phyloP scores from a whole-genome alignment of 1,140 invertebrate genomes.

The Tetramorium parvispinum region DNA sequence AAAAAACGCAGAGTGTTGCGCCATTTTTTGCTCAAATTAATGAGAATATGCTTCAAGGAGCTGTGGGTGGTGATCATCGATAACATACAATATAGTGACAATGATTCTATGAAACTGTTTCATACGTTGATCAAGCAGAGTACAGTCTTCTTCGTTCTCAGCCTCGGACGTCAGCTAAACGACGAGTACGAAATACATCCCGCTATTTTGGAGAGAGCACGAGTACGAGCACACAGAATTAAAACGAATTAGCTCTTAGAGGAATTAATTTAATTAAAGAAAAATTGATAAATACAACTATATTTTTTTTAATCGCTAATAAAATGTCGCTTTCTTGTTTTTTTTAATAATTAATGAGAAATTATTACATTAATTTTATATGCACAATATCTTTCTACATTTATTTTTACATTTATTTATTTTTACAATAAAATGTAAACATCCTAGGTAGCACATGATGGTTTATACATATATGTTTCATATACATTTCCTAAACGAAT shows the following conservation, averaged over 20 bases:
- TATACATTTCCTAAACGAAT: too few species aligned
- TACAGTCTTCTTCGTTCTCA: constrained; percentile 78
- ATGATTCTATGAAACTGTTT: constrained; percentile 86
- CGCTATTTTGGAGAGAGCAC: constrained; percentile 67
- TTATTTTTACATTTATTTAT: neutral
- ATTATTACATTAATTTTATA: neutral
- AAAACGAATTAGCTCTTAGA: neutral
- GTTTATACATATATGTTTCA: too few species aligned
- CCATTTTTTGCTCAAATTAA: constrained; percentile 79
- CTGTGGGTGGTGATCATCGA: constrained; percentile 87
- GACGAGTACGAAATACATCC: constrained; percentile 67
- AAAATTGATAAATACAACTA: too few species aligned
- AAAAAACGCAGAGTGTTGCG: constrained; percentile 79
- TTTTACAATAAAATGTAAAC: neutral
- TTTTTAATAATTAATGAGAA: neutral
- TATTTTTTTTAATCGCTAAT: neutral
- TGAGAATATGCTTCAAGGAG: constrained; percentile 79
- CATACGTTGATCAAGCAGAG: constrained; percentile 79
- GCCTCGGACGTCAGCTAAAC: constrained; percentile 73
- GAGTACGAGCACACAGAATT: constrained; percentile 64
- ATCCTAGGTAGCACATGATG: too few species aligned
- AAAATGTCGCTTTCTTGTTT: neutral
- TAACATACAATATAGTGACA: constrained; percentile 86
- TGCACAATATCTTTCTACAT: neutral
- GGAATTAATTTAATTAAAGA: neutral